A percentile compares a stretch with the other conserved stretches of the same genome.
Evolutionary conservation across 2,797 vertebrate genomes (phyloP).

Genomic region (Enteromius trimaculatus): DNA sequence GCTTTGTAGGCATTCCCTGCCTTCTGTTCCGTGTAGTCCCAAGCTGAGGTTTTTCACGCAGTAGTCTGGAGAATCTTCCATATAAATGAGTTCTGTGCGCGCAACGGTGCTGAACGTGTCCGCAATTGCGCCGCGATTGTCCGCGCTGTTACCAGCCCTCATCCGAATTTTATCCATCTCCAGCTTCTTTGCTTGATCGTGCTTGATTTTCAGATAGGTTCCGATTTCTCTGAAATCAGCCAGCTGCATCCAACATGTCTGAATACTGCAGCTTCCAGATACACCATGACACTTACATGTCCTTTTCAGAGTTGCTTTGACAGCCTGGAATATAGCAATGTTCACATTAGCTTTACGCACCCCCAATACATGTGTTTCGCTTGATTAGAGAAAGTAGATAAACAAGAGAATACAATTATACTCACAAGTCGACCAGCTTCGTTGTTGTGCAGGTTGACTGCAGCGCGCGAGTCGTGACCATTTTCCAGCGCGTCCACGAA

Average conservation of each 20-base stretch:
- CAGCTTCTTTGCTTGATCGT: conserved; percentile 87
- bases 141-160: conserved; percentile 89
- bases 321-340: conserved; percentile 76
- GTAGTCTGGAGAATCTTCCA: conserved; percentile 95
- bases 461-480: conserved; percentile 91
- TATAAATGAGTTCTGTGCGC: conserved; percentile 84
- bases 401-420: neutral
- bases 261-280: conserved; percentile 95
- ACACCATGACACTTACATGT: conserved; percentile 97
- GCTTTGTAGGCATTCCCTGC: conserved; percentile 89
- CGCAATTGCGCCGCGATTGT: conserved; percentile 80
- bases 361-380: neutral
- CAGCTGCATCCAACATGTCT: conserved; percentile 97
- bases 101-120: conserved; percentile 82
- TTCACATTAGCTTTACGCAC: neutral
- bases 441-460: conserved; percentile 96
- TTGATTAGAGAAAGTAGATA: neutral
- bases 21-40: conserved; percentile 88
- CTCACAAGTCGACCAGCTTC: conserved; percentile 91
- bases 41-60: conserved; percentile 88
- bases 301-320: conserved; percentile 89
- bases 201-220: conserved; percentile 89
- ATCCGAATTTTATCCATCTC: conserved; percentile 88
- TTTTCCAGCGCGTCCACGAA: conserved; percentile 95
- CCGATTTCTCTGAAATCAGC: conserved; percentile 91